Evolutionary conservation across 2,113 vertebrate genomes (phyloP).

Genomic region (Rhynchomys soricoides): DNA sequence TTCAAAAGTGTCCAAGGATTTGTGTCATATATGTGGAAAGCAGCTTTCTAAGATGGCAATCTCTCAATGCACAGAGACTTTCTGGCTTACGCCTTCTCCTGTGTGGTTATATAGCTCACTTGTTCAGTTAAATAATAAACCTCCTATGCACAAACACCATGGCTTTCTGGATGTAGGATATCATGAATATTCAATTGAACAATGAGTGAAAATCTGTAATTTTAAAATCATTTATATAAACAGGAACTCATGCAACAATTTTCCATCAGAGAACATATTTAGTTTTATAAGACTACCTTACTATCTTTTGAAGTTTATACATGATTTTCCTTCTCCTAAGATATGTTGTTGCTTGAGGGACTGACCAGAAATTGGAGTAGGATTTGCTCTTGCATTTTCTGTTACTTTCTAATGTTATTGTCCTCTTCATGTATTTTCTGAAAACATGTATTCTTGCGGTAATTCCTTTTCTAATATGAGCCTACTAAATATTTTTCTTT

Average conservation of each 20-base stretch:
- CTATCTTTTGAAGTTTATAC: not conserved
- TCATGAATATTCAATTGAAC: not conserved
- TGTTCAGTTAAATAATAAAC: not conserved
- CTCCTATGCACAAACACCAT: not conserved
- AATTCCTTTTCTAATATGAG: not conserved
- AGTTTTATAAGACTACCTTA: not conserved
- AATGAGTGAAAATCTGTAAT: not conserved
- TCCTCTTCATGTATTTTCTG: not conserved
- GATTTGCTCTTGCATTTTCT: not conserved
- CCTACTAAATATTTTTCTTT: not conserved
- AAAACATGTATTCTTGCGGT: not conserved
- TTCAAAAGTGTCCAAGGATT: not conserved
- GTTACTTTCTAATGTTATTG: not conserved
- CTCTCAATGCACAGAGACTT: not conserved
- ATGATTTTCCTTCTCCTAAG: not conserved
- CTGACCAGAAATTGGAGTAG: not conserved
- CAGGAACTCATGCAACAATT: not conserved
- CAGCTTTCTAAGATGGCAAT: not conserved
- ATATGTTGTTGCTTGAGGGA: not conserved
- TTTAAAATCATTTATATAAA: not conserved
- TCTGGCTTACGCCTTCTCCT: not conserved
- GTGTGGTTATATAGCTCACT: not conserved
- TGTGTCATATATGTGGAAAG: too few species aligned
- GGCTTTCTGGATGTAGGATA: not conserved
- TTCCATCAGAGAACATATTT: not conserved